These are phyloP conservation scores for Dynastes grantii DNA, from an alignment of 2,888 invertebrate species.

Conservation along the genomic window DNA sequence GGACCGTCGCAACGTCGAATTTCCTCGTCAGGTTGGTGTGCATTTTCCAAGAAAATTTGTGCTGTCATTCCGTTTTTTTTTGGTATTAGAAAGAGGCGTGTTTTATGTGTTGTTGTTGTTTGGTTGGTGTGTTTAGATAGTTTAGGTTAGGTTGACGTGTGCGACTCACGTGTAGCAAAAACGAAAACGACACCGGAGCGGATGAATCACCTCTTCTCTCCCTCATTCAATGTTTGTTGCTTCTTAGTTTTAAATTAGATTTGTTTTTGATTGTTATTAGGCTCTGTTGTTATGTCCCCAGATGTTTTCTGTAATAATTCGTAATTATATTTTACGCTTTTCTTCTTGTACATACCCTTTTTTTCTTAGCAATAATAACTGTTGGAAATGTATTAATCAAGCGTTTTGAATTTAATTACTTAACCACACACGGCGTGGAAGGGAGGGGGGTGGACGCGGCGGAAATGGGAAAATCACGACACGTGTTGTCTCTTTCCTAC, in stretches of 20 bases:
- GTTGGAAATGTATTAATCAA: not conserved
- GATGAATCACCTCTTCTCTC: slow-evolving; percentile 33
- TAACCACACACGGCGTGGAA: slow-evolving; percentile 15
- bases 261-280: slow-evolving; percentile 20
- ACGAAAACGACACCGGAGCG: slow-evolving; percentile 7
- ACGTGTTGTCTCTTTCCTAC: slow-evolving; percentile 55
- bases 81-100: slow-evolving; percentile 25
- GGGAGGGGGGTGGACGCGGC: not conserved
- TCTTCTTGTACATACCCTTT: not conserved
- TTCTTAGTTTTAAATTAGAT: slow-evolving; percentile 37
- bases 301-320: not conserved
- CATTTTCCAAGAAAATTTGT: slow-evolving; percentile 27
- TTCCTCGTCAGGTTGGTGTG: slow-evolving; percentile 56
- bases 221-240: slow-evolving; percentile 35
- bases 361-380: not conserved
- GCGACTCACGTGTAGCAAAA: slow-evolving; percentile 28
- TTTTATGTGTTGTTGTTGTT: slow-evolving; percentile 39
- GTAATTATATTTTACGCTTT: not conserved
- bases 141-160: slow-evolving; percentile 47
- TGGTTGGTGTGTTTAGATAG: slow-evolving; percentile 31
- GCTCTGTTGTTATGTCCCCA: slow-evolving; percentile 16
- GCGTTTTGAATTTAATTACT: slow-evolving; percentile 33
- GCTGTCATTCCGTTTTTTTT: slow-evolving; percentile 26
- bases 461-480: slow-evolving; percentile 34
- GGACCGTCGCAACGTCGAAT: slow-evolving; percentile 49